Evolutionary conservation across 2,888 invertebrate genomes (phyloP), one percentile per base, ranked within the genome.

Genomic region (Acholoe squamosa): DNA sequence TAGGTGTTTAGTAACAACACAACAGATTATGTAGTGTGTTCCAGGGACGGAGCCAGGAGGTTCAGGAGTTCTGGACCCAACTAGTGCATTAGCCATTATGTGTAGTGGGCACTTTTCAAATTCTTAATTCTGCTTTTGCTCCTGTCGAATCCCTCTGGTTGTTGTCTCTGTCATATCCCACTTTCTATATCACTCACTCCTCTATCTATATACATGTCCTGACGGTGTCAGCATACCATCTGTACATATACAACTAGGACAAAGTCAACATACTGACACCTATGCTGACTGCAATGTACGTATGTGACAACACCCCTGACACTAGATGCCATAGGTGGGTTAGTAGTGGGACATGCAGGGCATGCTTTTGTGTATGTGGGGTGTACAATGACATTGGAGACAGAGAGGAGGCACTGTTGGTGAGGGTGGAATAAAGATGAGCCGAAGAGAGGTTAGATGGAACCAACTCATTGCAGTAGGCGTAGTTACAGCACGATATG

Each of bases 401-500:
- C 34, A 43, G 80, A 10, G 80, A 10, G n/a, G 90, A 77, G 43
- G 80, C 56, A 54, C 54, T 12, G 52, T 90, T 90, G 34, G 86
- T 86, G 61, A 90, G 54, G 16, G 90, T 84, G 3, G 90, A 90
- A 77, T 90, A 90, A 19, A 90, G 52, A 14, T 84, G 86, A 25
- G 90, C 90, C 22, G 90, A 61, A 12, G 84, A 61, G 22, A 67
- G 71, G 86, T 90, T 90, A 22, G 67, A 61, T 1, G 90, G 90
- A 10, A 90, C 90, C 86, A 86, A 22, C 43, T 90, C 90, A 28
- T 90, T 90, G 90, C 90, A 90, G 52, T 84, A 86, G 28, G 90
- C 67, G 54, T 86, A 84, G 71, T 84, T 90, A 67, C 90, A 90
- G 86, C 90, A 90, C 25, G 90, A 90, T 61, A 90, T 90, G 84